These are phyloP conservation scores for Drosophila kuntzei DNA, from an alignment of 2,888 invertebrate genomes.

Conservation along the genomic window DNA sequence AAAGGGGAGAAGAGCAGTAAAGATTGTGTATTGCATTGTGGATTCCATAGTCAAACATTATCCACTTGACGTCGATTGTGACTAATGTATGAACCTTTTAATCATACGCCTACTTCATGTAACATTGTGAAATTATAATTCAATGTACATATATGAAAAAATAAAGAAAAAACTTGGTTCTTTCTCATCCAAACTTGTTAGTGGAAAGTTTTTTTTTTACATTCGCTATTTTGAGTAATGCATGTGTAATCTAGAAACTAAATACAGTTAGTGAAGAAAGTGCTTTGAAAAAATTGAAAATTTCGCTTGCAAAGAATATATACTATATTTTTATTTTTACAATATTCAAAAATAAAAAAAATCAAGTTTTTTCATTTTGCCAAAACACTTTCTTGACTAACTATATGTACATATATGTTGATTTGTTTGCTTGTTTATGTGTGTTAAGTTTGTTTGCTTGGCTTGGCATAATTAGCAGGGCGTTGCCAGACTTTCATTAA, in stretches of 20 bases:
- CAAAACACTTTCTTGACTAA: too few relatives aligned
- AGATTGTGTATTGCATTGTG: slow-evolving; percentile 5
- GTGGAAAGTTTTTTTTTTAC: slow-evolving; percentile 38
- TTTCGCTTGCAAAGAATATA: too few relatives aligned
- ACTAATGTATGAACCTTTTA: not conserved
- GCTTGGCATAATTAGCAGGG: slow-evolving; percentile 34
- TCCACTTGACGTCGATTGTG: not conserved
- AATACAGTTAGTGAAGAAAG: too few relatives aligned
- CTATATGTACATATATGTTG: too few relatives aligned
- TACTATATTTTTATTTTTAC: too few relatives aligned
- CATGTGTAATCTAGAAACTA: not conserved
- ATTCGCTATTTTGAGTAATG: slow-evolving; percentile 8
- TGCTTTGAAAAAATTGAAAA: too few relatives aligned
- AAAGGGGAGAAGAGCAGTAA: too few relatives aligned
- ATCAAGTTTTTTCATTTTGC: too few relatives aligned
- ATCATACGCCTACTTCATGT: slow-evolving; percentile 3
- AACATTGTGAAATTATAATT: not conserved
- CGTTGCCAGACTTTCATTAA: slow-evolving; percentile 47
- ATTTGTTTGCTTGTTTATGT: too few relatives aligned
- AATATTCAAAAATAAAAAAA: too few relatives aligned
- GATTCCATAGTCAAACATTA: not conserved
- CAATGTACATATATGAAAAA: too few relatives aligned
- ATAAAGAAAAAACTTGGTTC: slow-evolving; percentile 21
- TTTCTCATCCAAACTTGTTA: slow-evolving; percentile 23
- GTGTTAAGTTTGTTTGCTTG: slow-evolving; percentile 25